These are phyloP conservation scores for Clostera curtula DNA, from an alignment of 2,888 invertebrate species.

Conservation along the genomic window DNA sequence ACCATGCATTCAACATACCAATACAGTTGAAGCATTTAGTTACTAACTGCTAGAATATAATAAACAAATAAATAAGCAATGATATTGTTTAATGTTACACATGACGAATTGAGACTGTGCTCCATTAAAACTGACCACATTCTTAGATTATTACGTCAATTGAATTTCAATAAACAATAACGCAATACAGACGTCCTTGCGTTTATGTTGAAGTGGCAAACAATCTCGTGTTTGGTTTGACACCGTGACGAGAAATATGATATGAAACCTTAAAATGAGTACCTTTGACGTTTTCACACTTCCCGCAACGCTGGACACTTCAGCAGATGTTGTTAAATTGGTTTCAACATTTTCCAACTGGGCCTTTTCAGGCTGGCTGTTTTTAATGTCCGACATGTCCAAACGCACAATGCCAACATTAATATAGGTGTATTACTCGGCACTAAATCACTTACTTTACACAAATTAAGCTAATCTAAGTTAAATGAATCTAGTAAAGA, in stretches of 20 bases:
- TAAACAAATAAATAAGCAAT: no score
- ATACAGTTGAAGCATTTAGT: no score
- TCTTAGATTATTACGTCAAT: no score
- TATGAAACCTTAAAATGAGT: no score
- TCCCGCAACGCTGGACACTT: constrained; percentile 48
- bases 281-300: constrained; percentile 59
- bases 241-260: no score
- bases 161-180: no score
- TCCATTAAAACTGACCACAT: no score
- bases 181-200: constrained; percentile 15
- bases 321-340: constrained; percentile 49
- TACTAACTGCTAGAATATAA: no score
- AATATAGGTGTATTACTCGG: constrained; percentile 24
- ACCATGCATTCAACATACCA: no score
- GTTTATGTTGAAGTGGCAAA: constrained; percentile 4
- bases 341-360: constrained; percentile 41
- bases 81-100: no score
- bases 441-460: constrained; percentile 16
- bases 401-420: constrained; percentile 51
- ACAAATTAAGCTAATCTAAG: constrained; percentile 12
- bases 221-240: no score
- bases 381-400: constrained; percentile 63
- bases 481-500: constrained; percentile 10
- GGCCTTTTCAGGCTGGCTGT: constrained; percentile 48
- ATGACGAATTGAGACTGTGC: no score